Conservation (phyloP, 2,797 vertebrate genomes). For the Glossophaga mutica region DNA sequence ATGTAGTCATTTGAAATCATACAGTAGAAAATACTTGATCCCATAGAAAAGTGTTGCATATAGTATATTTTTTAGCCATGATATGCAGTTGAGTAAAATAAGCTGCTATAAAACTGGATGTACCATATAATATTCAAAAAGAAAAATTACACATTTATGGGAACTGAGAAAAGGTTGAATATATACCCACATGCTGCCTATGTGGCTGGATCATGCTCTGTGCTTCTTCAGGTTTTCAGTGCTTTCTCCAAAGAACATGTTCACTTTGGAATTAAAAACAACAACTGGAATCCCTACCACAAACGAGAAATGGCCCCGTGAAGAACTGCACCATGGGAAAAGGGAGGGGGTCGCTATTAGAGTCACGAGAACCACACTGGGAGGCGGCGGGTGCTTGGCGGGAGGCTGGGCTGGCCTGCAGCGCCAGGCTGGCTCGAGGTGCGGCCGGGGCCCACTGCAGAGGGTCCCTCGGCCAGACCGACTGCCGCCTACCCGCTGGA, state of each 20-base stretch:
- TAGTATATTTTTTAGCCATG: constrained; percentile 1
- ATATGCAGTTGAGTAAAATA: neutral
- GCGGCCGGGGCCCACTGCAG: neutral
- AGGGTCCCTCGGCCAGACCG: neutral
- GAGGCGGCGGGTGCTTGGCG: rapidly evolving
- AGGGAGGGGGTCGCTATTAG: neutral
- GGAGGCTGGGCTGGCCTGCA: neutral
- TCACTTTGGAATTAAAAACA: neutral
- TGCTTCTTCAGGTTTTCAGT: neutral
- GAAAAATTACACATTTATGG: neutral
- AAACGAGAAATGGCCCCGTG: neutral
- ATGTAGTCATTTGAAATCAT: constrained; percentile 34
- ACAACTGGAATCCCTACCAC: neutral
- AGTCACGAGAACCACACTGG: neutral
- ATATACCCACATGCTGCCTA: neutral
- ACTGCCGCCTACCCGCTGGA: no score
- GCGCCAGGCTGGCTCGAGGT: neutral
- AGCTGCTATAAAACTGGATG: neutral
- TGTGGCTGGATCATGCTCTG: neutral
- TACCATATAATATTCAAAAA: neutral
- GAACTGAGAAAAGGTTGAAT: neutral
- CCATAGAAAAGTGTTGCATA: neutral
- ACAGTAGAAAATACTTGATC: neutral
- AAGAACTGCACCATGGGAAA: neutral
- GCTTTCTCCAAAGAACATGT: neutral